phyloP scores from a whole-genome alignment of 2,888 invertebrate genomes.

The Pediacus dermestoides region DNA sequence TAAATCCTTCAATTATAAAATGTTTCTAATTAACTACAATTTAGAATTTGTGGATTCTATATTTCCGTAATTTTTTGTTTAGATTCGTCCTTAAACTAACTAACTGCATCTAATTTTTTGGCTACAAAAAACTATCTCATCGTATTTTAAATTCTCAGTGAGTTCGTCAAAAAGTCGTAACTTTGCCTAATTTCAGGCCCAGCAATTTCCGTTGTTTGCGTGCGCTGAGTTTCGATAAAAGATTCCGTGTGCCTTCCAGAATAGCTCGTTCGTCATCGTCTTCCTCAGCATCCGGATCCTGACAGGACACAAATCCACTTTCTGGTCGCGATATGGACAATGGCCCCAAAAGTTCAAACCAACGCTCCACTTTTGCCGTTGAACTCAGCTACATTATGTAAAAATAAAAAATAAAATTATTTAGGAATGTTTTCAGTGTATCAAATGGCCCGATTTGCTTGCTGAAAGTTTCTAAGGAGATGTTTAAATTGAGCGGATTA shows the following conservation, averaged over 20 bases:
- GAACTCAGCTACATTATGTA: constrained; percentile 63
- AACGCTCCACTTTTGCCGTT: constrained; percentile 74
- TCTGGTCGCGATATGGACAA: constrained; percentile 68
- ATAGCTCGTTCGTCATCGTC: constrained; percentile 60
- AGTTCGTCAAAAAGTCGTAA: constrained; percentile 65
- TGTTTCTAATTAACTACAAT: constrained; percentile 17
- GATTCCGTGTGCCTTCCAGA: constrained; percentile 63
- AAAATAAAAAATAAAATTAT: constrained; percentile 1
- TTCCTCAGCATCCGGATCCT: constrained; percentile 54
- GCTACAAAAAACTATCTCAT: too few species aligned
- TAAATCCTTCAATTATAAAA: constrained; percentile 30
- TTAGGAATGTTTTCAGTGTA: neutral
- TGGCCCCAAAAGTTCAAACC: constrained; percentile 71
- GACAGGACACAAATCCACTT: constrained; percentile 70
- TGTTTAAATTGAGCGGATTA: too few species aligned
- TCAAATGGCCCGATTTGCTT: constrained; percentile 2
- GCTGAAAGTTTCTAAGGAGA: too few species aligned
- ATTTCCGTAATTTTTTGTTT: too few species aligned
- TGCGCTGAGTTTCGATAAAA: constrained; percentile 65
- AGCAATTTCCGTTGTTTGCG: constrained; percentile 68
- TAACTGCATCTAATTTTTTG: too few species aligned
- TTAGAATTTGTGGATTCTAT: constrained; percentile 15
- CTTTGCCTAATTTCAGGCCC: constrained; percentile 66
- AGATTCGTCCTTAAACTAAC: too few species aligned
- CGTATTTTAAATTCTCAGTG: too few species aligned